Evolutionary conservation across 2,888 invertebrate species (phyloP).

Genomic region (Cataglyphis cursor): DNA sequence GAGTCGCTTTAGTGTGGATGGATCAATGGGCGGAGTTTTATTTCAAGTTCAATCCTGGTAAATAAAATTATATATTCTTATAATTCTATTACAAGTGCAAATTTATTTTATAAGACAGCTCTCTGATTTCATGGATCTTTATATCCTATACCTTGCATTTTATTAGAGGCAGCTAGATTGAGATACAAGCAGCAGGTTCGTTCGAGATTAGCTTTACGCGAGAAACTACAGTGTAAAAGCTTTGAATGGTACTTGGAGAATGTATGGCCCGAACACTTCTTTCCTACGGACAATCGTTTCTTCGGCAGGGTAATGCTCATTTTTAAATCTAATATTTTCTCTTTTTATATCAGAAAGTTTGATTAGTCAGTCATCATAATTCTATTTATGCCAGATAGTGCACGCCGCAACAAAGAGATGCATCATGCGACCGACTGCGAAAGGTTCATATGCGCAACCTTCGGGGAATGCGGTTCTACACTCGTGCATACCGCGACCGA

Average conservation of each 20-base stretch:
- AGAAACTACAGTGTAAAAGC: constrained; percentile 93
- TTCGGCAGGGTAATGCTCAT: constrained; percentile 91
- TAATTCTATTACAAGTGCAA: neutral
- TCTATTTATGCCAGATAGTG: constrained; percentile 86
- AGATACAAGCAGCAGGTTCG: constrained; percentile 89
- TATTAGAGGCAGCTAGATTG: constrained; percentile 88
- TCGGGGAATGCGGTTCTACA: constrained; percentile 91
- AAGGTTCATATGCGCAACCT: constrained; percentile 89
- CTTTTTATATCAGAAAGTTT: neutral
- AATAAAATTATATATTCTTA: constrained; percentile 5
- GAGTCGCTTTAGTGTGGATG: constrained; percentile 99
- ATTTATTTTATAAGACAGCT: constrained; percentile 16
- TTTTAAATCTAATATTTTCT: neutral
- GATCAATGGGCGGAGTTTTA: constrained; percentile 98
- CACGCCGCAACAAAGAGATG: constrained; percentile 88
- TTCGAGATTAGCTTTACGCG: constrained; percentile 90
- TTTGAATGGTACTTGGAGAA: constrained; percentile 98
- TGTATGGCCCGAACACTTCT: constrained; percentile 98
- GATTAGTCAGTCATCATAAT: constrained; percentile 22
- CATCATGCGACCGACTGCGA: constrained; percentile 90
- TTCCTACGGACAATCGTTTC: constrained; percentile 95
- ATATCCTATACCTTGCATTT: constrained; percentile 8
- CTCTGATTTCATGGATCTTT: constrained; percentile 19
- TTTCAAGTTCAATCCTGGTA: constrained; percentile 93
- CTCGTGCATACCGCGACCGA: constrained; percentile 89